phyloP scores from a whole-genome alignment of 2,888 invertebrate genomes.

The Leucoma salicis region DNA sequence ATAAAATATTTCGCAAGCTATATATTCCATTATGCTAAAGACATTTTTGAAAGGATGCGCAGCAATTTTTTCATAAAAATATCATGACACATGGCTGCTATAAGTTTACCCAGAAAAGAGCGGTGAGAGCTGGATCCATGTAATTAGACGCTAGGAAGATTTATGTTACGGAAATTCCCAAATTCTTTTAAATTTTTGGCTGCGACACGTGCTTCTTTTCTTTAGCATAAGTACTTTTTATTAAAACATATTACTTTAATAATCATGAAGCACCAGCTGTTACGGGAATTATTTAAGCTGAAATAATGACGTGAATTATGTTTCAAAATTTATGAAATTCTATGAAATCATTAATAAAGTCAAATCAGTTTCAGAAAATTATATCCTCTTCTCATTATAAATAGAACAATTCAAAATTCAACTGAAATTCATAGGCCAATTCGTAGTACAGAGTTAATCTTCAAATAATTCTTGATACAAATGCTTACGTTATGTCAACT shows the following conservation, averaged over 20 bases:
- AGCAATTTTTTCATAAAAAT: constrained; percentile 69
- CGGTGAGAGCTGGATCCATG: constrained; percentile 64
- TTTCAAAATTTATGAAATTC: neutral
- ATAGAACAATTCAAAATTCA: too few species aligned
- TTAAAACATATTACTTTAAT: constrained; percentile 39
- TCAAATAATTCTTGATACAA: too few species aligned
- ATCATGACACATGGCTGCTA: constrained; percentile 72
- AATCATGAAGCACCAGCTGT: constrained; percentile 20
- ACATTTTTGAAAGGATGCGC: constrained; percentile 42
- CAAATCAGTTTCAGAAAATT: neutral
- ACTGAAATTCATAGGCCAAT: too few species aligned
- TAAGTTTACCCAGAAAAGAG: constrained; percentile 68
- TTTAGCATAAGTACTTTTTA: constrained; percentile 38
- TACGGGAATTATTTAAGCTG: neutral
- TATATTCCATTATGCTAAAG: constrained; percentile 37
- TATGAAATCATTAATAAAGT: too few species aligned
- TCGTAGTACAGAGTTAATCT: too few species aligned
- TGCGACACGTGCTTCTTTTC: constrained; percentile 52
- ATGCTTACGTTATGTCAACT: neutral
- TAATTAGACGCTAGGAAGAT: constrained; percentile 76
- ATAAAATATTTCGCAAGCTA: too few species aligned
- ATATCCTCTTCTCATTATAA: too few species aligned
- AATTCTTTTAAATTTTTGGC: constrained; percentile 73
- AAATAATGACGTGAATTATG: neutral
- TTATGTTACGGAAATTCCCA: constrained; percentile 69